phyloP scores from a whole-genome alignment of 64 coral and sea anemone genomes.

The Anthopleura sola region DNA sequence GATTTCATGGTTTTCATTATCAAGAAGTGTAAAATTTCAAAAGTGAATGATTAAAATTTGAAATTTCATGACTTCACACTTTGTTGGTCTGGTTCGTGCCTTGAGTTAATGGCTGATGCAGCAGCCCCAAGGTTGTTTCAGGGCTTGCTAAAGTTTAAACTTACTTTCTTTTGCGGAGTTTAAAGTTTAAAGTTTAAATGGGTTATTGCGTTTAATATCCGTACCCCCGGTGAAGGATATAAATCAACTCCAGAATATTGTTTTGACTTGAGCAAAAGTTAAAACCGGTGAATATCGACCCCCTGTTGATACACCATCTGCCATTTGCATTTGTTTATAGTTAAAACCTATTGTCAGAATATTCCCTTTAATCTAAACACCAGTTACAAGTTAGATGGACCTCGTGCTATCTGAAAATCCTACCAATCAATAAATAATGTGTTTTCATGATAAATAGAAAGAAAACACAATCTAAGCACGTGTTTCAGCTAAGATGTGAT shows the following conservation, averaged over 20 bases:
- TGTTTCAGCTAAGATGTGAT: no score
- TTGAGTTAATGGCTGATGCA: no score
- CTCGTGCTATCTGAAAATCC: not conserved
- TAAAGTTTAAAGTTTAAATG: not conserved
- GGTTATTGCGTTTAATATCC: not conserved
- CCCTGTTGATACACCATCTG: not conserved
- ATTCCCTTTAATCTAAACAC: not conserved
- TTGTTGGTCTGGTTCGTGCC: no score
- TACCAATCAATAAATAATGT: not conserved
- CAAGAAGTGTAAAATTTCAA: no score
- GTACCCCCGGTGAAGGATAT: not conserved
- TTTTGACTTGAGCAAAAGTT: no score
- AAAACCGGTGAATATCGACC: not conserved
- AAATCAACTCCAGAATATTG: not conserved
- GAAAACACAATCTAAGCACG: no score
- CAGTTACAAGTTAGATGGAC: not conserved
- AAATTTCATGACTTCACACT: no score
- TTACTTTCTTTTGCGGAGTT: not conserved
- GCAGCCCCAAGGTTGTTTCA: not conserved
- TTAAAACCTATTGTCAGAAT: not conserved
- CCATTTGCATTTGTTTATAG: not conserved
- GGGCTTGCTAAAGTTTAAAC: not conserved
- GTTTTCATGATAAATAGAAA: not conserved
- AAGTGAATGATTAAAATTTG: no score
- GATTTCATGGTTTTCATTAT: no score